Base-by-base conservation (phyloP, 2,113 vertebrate genomes). In the Paradisaea rubra region DNA sequence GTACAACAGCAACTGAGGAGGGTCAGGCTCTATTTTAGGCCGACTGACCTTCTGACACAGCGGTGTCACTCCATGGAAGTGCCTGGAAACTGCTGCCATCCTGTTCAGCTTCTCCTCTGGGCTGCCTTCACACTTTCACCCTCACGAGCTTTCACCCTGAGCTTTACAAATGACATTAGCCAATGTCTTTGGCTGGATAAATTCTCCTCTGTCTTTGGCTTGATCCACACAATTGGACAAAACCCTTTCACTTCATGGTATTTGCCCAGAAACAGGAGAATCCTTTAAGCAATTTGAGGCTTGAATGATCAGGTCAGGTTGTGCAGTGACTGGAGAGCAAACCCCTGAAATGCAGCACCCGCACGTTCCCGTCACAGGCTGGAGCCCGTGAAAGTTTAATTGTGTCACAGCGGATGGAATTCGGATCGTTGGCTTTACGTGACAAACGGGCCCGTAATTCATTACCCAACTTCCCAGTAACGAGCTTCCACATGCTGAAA, bases 251-350 rank as follows among this genome's bases (percentile, higher is more conserved):
- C 90, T 94, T 96, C 93, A 89, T 6, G 83, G 69, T 81, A 59
- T 59, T 85, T 91, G 91, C 94, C 31, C 94, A 94, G 94, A 93
- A 93, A 96, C 54, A 91, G 69, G 25, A 92, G 94, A 95, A 87
- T 93, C 90, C 89, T 94, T 95, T 73, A 88, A 95, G 86, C 94
- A 93, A 92, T 96, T 96, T 95, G 86, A 92, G 53, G 95, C 86
- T 82, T 93, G 94, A 95, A 28, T 42, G 86, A 89, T 73, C 94
- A 89, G 88, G 91, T 88, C 84, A 91, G 93, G 92, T 90, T 94
- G 91, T 54, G 61, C 57, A 27, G 85, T 74, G 50, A 44, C 82
- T 88, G 92, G 57, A 50, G 88, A 96, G 73, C 21, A 84, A 89
- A 71, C 5, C 69, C 80, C 30, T 25, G 78, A 28, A 53, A 56